Conservation (phyloP, 2,888 invertebrate species). For the Dolomedes plantarius region DNA sequence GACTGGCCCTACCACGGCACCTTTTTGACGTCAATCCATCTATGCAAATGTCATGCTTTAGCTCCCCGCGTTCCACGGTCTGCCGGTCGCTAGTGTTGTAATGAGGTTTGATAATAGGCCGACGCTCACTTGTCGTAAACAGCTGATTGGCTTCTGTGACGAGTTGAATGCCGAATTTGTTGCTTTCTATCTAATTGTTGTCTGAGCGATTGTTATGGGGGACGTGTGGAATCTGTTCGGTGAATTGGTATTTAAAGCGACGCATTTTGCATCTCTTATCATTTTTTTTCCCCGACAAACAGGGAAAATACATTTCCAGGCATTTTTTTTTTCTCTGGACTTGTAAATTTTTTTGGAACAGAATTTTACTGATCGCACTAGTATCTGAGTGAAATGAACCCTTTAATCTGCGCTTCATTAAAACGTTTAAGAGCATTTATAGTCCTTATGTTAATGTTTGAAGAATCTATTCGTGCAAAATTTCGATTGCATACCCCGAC, state of each 20-base stretch:
- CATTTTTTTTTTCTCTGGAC: too few species aligned
- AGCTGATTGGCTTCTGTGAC: not conserved
- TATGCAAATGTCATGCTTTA: constrained; percentile 12
- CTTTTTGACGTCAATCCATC: not conserved
- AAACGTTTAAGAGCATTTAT: too few species aligned
- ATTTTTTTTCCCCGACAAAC: too few species aligned
- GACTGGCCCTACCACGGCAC: not conserved
- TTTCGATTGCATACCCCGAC: too few species aligned
- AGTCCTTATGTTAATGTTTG: too few species aligned
- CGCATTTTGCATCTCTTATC: too few species aligned
- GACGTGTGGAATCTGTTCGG: not conserved
- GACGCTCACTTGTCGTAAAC: not conserved
- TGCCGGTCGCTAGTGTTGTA: not conserved
- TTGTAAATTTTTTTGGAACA: too few species aligned
- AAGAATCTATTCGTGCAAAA: too few species aligned
- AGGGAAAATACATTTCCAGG: too few species aligned
- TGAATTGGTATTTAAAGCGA: not conserved
- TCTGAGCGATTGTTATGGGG: not conserved
- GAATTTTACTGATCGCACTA: too few species aligned
- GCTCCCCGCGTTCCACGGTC: not conserved
- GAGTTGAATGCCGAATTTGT: not conserved
- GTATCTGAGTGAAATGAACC: too few species aligned
- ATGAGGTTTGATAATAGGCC: not conserved
- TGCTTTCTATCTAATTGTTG: not conserved
- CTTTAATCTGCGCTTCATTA: too few species aligned